Evolutionary conservation across 2,888 invertebrate species (phyloP).

Genomic region (Esperia sulphurella): DNA sequence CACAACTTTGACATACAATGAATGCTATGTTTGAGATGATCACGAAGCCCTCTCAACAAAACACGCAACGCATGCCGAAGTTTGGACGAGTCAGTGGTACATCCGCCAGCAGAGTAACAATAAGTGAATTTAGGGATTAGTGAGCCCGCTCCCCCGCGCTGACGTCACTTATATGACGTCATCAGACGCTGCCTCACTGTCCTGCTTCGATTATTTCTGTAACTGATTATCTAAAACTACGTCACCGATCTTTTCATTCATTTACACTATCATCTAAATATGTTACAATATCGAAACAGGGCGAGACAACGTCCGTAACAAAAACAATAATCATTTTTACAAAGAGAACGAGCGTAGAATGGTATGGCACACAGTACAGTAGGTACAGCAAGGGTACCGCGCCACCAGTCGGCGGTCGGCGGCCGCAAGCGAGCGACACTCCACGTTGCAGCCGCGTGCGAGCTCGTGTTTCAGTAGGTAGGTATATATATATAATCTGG

Average conservation of each 20-base stretch:
- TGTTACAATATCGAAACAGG: neutral
- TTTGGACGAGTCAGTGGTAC: too few species aligned
- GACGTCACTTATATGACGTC: neutral
- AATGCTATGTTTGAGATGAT: too few species aligned
- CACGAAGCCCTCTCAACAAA: too few species aligned
- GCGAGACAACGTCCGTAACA: neutral
- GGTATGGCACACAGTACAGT: neutral
- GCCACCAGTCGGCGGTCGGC: too few species aligned
- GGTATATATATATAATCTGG: constrained; percentile 1
- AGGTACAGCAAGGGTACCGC: too few species aligned
- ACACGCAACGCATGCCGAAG: too few species aligned
- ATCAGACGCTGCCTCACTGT: neutral
- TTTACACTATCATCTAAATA: neutral
- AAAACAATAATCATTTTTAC: neutral
- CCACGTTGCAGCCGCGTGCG: neutral
- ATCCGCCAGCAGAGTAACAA: neutral
- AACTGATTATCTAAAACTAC: too few species aligned
- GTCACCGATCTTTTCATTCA: too few species aligned
- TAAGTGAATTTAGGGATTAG: neutral
- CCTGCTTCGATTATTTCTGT: too few species aligned
- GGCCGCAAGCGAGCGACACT: too few species aligned
- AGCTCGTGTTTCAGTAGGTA: neutral
- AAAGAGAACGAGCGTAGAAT: neutral
- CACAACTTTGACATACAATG: too few species aligned
- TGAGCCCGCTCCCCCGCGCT: constrained; percentile 7